Base-by-base conservation (phyloP, 2,113 vertebrate genomes). In the Tretioscincus oriximinensis region DNA sequence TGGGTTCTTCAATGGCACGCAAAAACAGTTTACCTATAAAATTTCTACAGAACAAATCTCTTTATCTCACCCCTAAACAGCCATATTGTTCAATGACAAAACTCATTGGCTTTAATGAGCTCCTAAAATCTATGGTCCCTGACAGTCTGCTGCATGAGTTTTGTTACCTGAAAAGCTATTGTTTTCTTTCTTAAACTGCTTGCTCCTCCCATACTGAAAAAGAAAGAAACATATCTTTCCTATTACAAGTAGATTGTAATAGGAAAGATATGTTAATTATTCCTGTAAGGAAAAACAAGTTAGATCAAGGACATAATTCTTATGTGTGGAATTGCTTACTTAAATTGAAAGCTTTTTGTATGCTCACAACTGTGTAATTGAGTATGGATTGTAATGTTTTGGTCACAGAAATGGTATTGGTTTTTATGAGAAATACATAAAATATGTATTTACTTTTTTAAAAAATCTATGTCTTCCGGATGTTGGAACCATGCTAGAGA, bases 31-130 rank as follows among this genome's bases (percentile, higher is more conserved):
- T 16, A 74, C 26, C 29, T 54, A 75, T 67, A 58, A 5, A 76
- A 70, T 80, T 75, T 75, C 45, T 45, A 64, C 41, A 47, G 82
- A 79, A 75, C 5, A 5, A 35, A 63, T 70, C 66, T 77, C 77
- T 71, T 51, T 54, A 75, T 28, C 66, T 63, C 45, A 76, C 28
- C 72, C 77, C 41, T 80, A 80, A 80, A 75, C 69, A 29, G 21
- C 65, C 82, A 80, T 80, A 80, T 76, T 84, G 82, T 80, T 70
- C 66, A 80, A 28, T 75, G 64, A 80, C 66, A 76, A 63, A 66
- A 75, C 72, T 63, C 65, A 76, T 41, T 71, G 77, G 61, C 26
- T 81, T 76, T 24, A 1, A 2, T 22, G 26, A 54, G 78, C 58
- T 86, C 64, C 24, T 41, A 41, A 83, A 86, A 73, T 73, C 10